Base-by-base conservation (phyloP, 1,140 invertebrate genomes). In the Uloborus diversus region DNA sequence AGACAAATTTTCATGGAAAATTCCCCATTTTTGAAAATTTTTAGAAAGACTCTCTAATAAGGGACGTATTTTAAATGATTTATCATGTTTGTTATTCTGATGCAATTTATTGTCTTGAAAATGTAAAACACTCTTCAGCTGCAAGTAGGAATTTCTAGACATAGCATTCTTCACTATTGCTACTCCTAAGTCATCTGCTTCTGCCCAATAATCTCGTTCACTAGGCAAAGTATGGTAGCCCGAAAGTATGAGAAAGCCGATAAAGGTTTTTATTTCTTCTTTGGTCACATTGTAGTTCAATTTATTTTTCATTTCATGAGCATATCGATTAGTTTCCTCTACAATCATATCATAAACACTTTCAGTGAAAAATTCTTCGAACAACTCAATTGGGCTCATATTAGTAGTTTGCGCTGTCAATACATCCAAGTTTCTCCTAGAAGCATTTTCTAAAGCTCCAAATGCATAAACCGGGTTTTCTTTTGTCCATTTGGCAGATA, bases 1-100 rank as follows among this genome's bases (percentile, higher is more conserved):
- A 64, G 61, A 64, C 17, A 64, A n/a, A 20, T 37, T n/a, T 64
- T 32, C 25, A n/a, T 64, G n/a, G 32, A 64, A 64, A 64, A 64
- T 35, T 33, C 61, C 57, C 57, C 57, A 61, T 32, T 61, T 5
- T 11, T 32, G 23, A 30, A 61, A 61, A 30, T 61, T 61, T 28
- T 61, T 32, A 30, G 37, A 42, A 42, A 42, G 37, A 7, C 7
- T 42, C 17, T 42, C 37, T 42, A 42, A 42, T 17, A 42, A 42
- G 37, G 37, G 37, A 17, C 37, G 17, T 42, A 42, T 42, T 42
- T 42, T 42, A 42, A 42, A 42, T 9, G 37, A 42, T 42, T 42
- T 42, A 42, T 42, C 37, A 42, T 42, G 37, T 42, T 51, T 51
- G 49, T 51, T 51, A 7, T 51, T 5, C n/a, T 51, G n/a, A 51